Base-by-base conservation (phyloP, 2,888 invertebrate species). In the Trisateles emortualis region DNA sequence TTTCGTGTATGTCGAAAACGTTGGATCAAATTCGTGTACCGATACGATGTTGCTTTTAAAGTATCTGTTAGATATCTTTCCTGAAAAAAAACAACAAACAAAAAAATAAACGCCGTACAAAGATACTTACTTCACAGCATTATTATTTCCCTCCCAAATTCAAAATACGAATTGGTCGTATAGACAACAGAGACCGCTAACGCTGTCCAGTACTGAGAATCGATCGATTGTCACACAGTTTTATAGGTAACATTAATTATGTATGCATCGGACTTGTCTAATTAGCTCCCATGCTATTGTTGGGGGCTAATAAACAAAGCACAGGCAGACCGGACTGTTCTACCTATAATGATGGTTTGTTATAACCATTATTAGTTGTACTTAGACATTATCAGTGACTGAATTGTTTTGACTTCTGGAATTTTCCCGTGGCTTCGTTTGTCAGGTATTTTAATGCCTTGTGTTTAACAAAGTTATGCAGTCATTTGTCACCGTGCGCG, bases 231-330 rank as follows among this genome's bases (percentile, higher is more conserved):
- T 52, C 44, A 55, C 64, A 53, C 64, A 59, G 66, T 72, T 72
- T 77, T 76, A 78, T 73, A 68, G 64, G 59, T 63, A 45, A 42
- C 63, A 77, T 81, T 79, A 61, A 81, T 80, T 78, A 81, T 81
- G 74, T 66, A 81, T 76, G 62, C 78, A 58, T 47, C 51, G 53
- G 58, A 44, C 62, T 55, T 51, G 47, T 29, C 52, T 79, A 78
- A 81, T 79, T 74, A 79, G 72, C 69, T 67, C 66, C 60, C 72
- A 68, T 65, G 59, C 64, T 61, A 67, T 71, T 65, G 73, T 72
- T n/a, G n/a, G 54, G 44, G 46, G 19, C 35, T 51, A 38, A 43
- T 67, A 52, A 59, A 68, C 54, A 57, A 57, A 59, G 64, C 52
- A 55, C 39, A n/a, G n/a, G n/a, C n/a, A n/a, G n/a, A n/a, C n/a